Percentiles rank a stretch among this genome's conserved stretches.
Evolutionary conservation across 2,797 vertebrate genomes (phyloP).

Genomic region (Xiphorhynchus erythropygius): DNA sequence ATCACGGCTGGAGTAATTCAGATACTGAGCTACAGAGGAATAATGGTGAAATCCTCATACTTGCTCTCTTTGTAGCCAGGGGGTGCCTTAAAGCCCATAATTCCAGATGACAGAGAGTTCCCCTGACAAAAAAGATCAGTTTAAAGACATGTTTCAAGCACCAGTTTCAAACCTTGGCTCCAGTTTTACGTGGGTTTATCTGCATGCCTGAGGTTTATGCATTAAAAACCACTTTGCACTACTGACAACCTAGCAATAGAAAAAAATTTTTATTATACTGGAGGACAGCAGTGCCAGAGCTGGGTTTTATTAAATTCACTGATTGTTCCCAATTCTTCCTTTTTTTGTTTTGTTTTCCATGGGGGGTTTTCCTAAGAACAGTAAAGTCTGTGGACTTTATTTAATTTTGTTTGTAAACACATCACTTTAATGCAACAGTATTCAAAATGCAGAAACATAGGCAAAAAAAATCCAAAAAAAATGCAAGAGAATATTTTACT

Average conservation of each 20-base stretch:
- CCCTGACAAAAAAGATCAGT: not conserved
- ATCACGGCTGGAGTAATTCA: not conserved
- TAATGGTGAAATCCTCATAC: not conserved
- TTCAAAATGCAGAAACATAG: not conserved
- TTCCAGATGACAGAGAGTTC: not conserved
- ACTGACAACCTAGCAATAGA: not conserved
- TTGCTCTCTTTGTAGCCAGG: not conserved
- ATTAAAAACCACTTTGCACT: not conserved
- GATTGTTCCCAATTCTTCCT: not conserved
- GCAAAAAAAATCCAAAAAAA: not conserved
- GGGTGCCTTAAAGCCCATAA: not conserved
- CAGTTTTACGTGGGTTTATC: not conserved
- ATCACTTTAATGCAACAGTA: not conserved
- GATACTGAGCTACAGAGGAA: not conserved
- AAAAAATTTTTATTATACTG: not conserved
- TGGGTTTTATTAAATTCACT: not conserved
- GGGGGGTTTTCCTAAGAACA: not conserved
- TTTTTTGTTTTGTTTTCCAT: not conserved
- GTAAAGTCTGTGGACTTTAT: not conserved
- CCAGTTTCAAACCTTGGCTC: not conserved
- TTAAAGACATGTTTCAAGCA: constrained; percentile 3
- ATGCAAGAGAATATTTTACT: not conserved
- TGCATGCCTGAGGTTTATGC: constrained; percentile 15
- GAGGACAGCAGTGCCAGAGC: not conserved
- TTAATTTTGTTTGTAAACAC: constrained; percentile 1